phyloP scores from a whole-genome alignment of 1,140 invertebrate species.

The Leptonema lineaticorne region DNA sequence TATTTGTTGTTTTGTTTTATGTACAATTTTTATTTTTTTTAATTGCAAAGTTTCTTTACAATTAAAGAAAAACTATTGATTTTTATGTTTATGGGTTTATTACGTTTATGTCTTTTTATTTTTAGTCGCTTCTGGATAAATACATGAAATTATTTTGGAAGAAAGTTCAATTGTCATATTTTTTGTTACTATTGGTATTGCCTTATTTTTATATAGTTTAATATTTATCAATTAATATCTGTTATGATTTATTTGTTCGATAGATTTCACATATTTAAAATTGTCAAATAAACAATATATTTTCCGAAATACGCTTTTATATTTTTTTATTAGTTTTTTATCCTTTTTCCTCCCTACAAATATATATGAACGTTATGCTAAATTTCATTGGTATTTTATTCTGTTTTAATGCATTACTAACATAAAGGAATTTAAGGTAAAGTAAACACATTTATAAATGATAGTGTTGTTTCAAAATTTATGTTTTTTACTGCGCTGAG shows the following conservation, averaged over 20 bases:
- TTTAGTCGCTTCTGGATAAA: background rate
- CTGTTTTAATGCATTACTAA: slow-evolving; percentile 4
- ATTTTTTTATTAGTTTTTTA: background rate
- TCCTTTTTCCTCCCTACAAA: background rate
- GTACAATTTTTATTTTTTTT: slow-evolving; percentile 12
- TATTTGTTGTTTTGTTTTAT: slow-evolving; percentile 20
- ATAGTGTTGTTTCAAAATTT: background rate
- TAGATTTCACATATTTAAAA: slow-evolving; percentile 17
- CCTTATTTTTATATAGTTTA: slow-evolving; percentile 12
- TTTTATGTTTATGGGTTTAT: no score
- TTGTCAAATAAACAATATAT: slow-evolving; percentile 39
- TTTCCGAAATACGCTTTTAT: slow-evolving; percentile 34
- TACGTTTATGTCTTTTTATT: no score
- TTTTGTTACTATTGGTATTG: slow-evolving; percentile 7
- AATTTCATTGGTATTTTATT: background rate
- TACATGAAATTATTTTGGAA: background rate
- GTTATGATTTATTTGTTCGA: slow-evolving; percentile 22
- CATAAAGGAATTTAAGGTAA: slow-evolving; percentile 12
- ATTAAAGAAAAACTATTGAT: no score
- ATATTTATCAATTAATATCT: slow-evolving; percentile 6
- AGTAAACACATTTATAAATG: background rate
- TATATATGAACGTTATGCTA: no score
- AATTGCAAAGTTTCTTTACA: background rate
- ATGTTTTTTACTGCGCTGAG: background rate
- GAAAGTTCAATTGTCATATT: background rate